Evolutionary conservation across 2,113 vertebrate species (phyloP), one percentile per base, ranked within the genome.

Genomic region (Myotis davidii): DNA sequence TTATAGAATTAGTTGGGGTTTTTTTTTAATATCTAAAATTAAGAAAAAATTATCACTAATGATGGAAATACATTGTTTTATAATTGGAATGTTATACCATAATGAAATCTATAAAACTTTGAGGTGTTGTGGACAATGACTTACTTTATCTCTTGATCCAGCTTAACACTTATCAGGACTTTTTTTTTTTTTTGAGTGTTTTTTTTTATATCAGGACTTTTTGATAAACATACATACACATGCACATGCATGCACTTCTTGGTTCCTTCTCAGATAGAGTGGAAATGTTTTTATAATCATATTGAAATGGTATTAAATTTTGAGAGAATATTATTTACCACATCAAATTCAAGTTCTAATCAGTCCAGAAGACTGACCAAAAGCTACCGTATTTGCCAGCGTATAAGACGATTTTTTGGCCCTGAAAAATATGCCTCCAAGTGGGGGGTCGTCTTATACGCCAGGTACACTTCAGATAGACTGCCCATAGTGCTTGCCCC

Each of bases 11-110:
- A 59, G 25, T 90, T 79, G 42, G 32, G 7, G 4, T 50, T 81
- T 1, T 59, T 59, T 85, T 89, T 90, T 89, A 92, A 88, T 77
- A 59, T 48, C 45, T 78, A 45, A 86, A 69, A 39, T 92, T 95
- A 94, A 88, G 59, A 45, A 92, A 79, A 73, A 90, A 67, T 73
- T 73, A n/a, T 90, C 29, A 85, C 59, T 93, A 81, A 65, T 42
- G 32, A 39, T 92, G 59, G 14, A 84, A 90, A 45, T 79, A 39
- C 39, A 76, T 91, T 77, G n/a, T 84, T 79, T 94, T 69, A 69
- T 73, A 5, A 84, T 10, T 67, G 13, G 18, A 79, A 27, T 95
- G 81, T 72, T 86, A 21, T 14, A 21, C 69, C n/a, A 48, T 6
- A 85, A 48, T 90, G 6, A 93, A 17, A 89, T 25, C 89, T 82